A percentile compares a stretch with the other conserved stretches of the same genome.
These are phyloP conservation scores for Ptychoptera contaminata DNA, from an alignment of 2,888 invertebrate species.

Conservation along the genomic window DNA sequence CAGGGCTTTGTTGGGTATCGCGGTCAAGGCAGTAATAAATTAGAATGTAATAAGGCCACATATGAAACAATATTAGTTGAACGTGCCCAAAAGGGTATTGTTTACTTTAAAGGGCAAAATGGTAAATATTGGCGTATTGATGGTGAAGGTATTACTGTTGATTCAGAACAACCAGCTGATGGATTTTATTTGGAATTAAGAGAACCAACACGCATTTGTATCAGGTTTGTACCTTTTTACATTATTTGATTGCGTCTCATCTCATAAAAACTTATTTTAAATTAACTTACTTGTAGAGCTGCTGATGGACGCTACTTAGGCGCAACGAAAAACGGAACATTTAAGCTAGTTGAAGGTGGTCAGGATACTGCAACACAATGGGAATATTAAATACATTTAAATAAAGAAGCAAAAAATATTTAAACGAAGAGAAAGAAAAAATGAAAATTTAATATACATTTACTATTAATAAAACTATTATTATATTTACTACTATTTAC, in stretches of 20 bases:
- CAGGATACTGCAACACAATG: constrained; percentile 74
- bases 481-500: too few species aligned
- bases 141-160: constrained; percentile 73
- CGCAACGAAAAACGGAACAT: constrained; percentile 82
- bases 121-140: constrained; percentile 90
- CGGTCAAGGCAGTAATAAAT: constrained; percentile 53
- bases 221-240: constrained; percentile 45
- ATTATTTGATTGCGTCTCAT: background rate
- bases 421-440: too few species aligned
- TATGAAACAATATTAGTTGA: constrained; percentile 89
- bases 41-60: constrained; percentile 91
- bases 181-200: constrained; percentile 86
- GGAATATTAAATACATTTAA: constrained; percentile 59
- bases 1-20: constrained; percentile 94
- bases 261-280: background rate
- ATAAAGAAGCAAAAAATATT: too few species aligned
- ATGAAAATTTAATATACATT: too few species aligned
- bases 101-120: constrained; percentile 88
- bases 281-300: constrained; percentile 18
- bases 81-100: constrained; percentile 74
- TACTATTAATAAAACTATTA: too few species aligned
- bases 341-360: constrained; percentile 66
- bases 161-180: constrained; percentile 62
- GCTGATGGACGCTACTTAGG: constrained; percentile 59
- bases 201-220: constrained; percentile 83